Evolutionary conservation across 2,797 vertebrate genomes (phyloP), one percentile per base, ranked within the genome.

Genomic region (Lutra lutra): DNA sequence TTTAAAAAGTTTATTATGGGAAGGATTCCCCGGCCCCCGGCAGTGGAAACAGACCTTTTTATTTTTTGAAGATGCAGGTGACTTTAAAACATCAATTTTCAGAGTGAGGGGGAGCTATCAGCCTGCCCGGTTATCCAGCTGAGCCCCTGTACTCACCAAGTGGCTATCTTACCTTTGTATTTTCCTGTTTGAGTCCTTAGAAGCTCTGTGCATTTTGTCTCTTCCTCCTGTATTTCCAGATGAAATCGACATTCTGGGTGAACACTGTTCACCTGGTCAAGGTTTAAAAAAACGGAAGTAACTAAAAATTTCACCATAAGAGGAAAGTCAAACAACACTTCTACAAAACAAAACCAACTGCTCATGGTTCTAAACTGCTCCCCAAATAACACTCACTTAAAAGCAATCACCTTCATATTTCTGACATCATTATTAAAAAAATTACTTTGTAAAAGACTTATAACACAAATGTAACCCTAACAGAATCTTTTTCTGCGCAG

Each of bases 211-310:
- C 99, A 99, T 43, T 96, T 98, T 20, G 96, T 96, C 97, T 99
- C 98, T 84, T 99, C 99, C 94, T 98, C 98, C 70, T 98, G 98
- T 96, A 99, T 98, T 97, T 99, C 99, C 98, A 99, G 95, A 6
- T 98, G 98, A 86, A 99, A 95, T 86, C 98, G 98, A 95, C 99
- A 99, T 97, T 99, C 99, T 58, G 99, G 98, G 13, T 99, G 98
- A 95, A 99, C 97, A 56, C 99, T 93, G 84, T 92, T 97, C 66
- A 99, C 99, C 99, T 99, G 97, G 95, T 73, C 27, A 40, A 93
- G 98, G 96, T 95, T n/a, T 97, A 97, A 92, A 73, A 88, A 96
- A 73, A 83, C 0, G 54, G 43, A 66, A 92, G n/a, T 60, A 46
- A 95, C 23, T 72, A 54, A 46, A 80, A 89, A 77, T 72, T 68